phyloP scores from a whole-genome alignment of 1,140 invertebrate genomes.

The Meloidogyne hapla region DNA sequence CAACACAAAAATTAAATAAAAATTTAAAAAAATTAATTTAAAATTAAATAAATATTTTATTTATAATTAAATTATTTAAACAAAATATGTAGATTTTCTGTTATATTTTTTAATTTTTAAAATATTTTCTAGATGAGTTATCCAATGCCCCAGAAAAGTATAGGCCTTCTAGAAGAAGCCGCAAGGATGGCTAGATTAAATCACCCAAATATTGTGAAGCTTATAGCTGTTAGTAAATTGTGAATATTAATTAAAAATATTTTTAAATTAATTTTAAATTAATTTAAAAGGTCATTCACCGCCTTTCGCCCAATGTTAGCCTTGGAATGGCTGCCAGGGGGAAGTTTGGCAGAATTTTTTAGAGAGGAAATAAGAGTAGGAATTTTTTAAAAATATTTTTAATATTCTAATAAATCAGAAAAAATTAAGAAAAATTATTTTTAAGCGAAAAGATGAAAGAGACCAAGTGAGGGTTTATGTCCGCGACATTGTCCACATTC shows the following conservation, averaged over 20 bases:
- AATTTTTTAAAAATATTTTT: slow-evolving; percentile 15
- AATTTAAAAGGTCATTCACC: slow-evolving; percentile 40
- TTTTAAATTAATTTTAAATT: slow-evolving; percentile 1
- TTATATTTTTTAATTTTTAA: background rate
- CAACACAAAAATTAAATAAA: background rate
- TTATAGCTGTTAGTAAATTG: slow-evolving; percentile 61
- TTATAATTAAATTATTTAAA: background rate
- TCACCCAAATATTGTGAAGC: slow-evolving; percentile 55
- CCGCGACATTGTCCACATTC: slow-evolving; percentile 49
- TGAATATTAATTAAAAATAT: slow-evolving; percentile 5
- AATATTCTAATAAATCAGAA: background rate
- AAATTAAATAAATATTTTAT: background rate
- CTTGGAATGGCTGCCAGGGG: slow-evolving; percentile 59
- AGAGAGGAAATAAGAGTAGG: slow-evolving; percentile 53
- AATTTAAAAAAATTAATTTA: background rate
- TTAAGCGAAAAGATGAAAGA: slow-evolving; percentile 53
- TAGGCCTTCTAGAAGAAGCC: slow-evolving; percentile 56
- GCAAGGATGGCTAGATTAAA: slow-evolving; percentile 53
- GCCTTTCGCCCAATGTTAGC: slow-evolving; percentile 61
- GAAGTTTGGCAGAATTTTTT: slow-evolving; percentile 56
- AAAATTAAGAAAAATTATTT: background rate
- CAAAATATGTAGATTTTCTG: background rate
- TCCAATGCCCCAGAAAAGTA: slow-evolving; percentile 59
- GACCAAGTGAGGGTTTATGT: slow-evolving; percentile 47
- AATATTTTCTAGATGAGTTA: slow-evolving; percentile 49